Evolutionary conservation across 2,888 invertebrate genomes (phyloP).

Genomic region (Lordiphosa fenestrarum): DNA sequence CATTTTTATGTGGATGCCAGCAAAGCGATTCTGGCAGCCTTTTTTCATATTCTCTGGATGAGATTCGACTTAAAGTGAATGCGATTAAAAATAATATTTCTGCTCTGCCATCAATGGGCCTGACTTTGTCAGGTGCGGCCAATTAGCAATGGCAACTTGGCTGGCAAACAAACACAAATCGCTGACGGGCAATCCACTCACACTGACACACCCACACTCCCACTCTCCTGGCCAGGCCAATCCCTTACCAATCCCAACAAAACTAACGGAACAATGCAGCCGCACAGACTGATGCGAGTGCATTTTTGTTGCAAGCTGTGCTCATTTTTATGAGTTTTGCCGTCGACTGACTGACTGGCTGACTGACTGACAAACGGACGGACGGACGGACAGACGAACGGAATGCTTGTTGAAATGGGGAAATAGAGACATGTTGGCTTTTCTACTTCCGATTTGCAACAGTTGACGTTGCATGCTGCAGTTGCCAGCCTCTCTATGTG

Average conservation of each 20-base stretch:
- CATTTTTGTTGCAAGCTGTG: conserved; percentile 68
- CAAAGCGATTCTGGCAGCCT: conserved; percentile 32
- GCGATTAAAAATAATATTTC: conserved; percentile 11
- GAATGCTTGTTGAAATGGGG: conserved; percentile 58
- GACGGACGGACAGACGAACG: conserved; percentile 37
- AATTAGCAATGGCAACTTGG: conserved; percentile 52
- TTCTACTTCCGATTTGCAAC: conserved; percentile 67
- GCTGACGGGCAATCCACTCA: conserved; percentile 45
- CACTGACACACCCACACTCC: neutral
- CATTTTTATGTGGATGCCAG: conserved; percentile 62
- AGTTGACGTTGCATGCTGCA: conserved; percentile 50
- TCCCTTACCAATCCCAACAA: conserved; percentile 11
- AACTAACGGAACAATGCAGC: conserved; percentile 26
- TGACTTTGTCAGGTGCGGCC: conserved; percentile 75
- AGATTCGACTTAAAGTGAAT: no score
- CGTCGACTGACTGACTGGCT: conserved; percentile 22
- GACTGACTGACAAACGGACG: conserved; percentile 36
- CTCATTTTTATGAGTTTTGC: conserved; percentile 69
- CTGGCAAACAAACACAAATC: conserved; percentile 54
- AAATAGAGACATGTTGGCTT: conserved; percentile 74
- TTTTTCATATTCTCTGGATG: conserved; percentile 1
- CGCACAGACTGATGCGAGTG: conserved; percentile 38
- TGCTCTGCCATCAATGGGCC: conserved; percentile 25
- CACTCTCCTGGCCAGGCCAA: conserved; percentile 9
- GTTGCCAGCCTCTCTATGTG: conserved; percentile 31